phyloP scores from a whole-genome alignment of 2,113 vertebrate genomes.

The Choloepus hoffmanni region DNA sequence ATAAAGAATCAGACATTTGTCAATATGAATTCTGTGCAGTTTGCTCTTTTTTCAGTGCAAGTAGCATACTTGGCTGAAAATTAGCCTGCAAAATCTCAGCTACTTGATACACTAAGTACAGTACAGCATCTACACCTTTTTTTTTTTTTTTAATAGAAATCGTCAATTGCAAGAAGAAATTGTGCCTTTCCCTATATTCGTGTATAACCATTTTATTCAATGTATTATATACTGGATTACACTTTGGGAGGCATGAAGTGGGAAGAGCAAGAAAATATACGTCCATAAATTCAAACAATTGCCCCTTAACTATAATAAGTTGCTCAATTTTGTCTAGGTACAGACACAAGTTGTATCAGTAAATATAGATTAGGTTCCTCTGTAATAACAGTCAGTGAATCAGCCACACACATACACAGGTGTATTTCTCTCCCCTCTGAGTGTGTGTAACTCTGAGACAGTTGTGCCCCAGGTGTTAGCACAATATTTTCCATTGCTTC shows the following conservation, averaged over 20 bases:
- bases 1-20: slow-evolving; percentile 79
- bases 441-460: background rate
- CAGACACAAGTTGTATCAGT: background rate
- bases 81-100: slow-evolving; percentile 59
- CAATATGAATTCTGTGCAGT: slow-evolving; percentile 71
- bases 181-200: background rate
- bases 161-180: background rate
- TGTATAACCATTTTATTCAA: background rate
- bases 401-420: background rate
- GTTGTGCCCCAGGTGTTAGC: accelerated
- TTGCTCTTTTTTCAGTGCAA: slow-evolving; percentile 47
- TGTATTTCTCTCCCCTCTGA: background rate
- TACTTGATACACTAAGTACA: slow-evolving; percentile 29
- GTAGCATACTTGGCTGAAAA: slow-evolving; percentile 54
- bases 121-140: background rate
- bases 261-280: background rate
- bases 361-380: background rate
- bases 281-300: background rate
- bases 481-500: background rate
- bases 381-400: background rate
- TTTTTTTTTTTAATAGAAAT: background rate
- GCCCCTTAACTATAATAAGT: background rate
- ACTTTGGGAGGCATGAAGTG: slow-evolving; percentile 29
- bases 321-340: background rate
- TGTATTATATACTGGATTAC: background rate